Evolutionary conservation across 1,140 invertebrate species (phyloP), one percentile per base, ranked within the genome.

Genomic region (Pseudomyrmex dendroicus): DNA sequence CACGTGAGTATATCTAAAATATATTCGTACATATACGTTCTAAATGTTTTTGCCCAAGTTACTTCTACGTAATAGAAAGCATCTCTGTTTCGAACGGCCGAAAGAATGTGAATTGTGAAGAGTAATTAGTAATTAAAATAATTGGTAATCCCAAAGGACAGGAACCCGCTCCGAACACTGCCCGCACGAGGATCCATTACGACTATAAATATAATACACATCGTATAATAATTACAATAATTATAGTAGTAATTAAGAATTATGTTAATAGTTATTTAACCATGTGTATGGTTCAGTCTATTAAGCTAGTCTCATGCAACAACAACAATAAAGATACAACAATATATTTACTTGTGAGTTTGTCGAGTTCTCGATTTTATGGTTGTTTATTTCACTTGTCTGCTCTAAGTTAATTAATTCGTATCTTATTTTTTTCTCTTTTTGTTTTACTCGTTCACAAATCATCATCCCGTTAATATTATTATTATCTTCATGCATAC

Each of bases 241-340:
- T 89, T 72, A 89, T 90, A 92, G 86, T 84, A 92, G 91, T 91
- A 90, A 93, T 92, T 93, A 92, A 93, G 91, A 92, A 91, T 88
- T 91, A 91, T 85, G 90, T 92, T 92, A 92, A 92, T 92, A 93
- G 88, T 92, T 92, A 92, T 91, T 91, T 89, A 93, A 93, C 90
- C 92, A 93, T 83, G 52, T 86, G 74, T 91, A 92, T 92, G 91
- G 92, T 91, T 93, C 92, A 93, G 91, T 93, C 92, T 93, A 93
- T 93, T 92, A 92, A 84, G 87, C 92, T 93, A 93, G 89, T 92
- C 88, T 93, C 92, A 93, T 93, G 92, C 92, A 93, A 92, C 90
- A 92, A 93, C 90, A 93, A 93, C 92, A 93, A 93, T 92, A 93
- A 93, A 92, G 90, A 92, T 92, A 93, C 92, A 93, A 93, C 91